A percentile compares a stretch with the other conserved stretches of the same genome.
phyloP scores from a whole-genome alignment of 2,888 invertebrate species.

The Acleris holmiana region DNA sequence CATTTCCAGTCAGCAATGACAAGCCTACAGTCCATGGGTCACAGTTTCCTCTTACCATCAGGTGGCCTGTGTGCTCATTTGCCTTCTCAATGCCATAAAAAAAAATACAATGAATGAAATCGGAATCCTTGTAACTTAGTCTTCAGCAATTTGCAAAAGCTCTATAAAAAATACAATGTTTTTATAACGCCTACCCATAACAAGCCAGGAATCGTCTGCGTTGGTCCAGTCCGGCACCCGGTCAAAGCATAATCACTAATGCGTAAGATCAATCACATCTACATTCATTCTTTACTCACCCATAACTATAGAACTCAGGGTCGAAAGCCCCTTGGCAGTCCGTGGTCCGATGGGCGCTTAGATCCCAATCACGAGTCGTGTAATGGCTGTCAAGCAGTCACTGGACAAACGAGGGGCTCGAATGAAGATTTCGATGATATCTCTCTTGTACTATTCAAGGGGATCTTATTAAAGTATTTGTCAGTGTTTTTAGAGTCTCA shows the following conservation, averaged over 20 bases:
- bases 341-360: constrained; percentile 1
- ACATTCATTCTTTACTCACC: not conserved
- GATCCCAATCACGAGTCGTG: constrained; percentile 6
- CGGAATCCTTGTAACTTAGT: too few relatives aligned
- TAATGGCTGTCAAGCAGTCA: constrained; percentile 17
- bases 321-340: not conserved
- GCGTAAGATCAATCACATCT: constrained; percentile 21
- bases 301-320: not conserved
- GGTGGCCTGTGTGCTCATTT: too few relatives aligned
- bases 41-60: too few relatives aligned
- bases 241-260: constrained; percentile 10
- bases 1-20: too few relatives aligned
- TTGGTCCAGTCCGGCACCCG: not conserved
- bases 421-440: constrained; percentile 13
- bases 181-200: too few relatives aligned
- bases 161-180: too few relatives aligned
- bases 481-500: not conserved
- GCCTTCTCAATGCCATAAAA: too few relatives aligned
- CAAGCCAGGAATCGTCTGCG: too few relatives aligned
- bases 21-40: too few relatives aligned
- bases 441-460: constrained; percentile 13
- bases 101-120: too few relatives aligned
- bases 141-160: too few relatives aligned
- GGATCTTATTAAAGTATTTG: not conserved
- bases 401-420: constrained; percentile 22